These are phyloP conservation scores for Eupeodes corollae DNA, from an alignment of 1,140 invertebrate genomes.

Conservation along the genomic window DNA sequence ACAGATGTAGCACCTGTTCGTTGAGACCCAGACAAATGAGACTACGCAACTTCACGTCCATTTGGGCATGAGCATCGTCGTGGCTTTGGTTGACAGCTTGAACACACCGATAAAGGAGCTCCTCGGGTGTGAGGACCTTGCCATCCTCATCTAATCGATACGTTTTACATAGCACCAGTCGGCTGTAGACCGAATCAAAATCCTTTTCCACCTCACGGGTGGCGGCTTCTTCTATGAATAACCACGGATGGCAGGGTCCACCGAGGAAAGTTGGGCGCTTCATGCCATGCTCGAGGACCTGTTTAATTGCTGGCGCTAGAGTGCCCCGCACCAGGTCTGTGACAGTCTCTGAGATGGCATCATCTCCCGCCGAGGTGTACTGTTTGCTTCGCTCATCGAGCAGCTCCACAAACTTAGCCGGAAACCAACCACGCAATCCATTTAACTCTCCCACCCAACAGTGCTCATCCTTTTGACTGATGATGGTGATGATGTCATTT, in stretches of 20 bases:
- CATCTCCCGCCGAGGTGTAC: constrained; percentile 94
- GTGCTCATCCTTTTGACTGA: constrained; percentile 97
- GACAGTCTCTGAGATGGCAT: constrained; percentile 89
- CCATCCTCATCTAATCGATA: constrained; percentile 98
- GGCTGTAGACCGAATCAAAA: constrained; percentile 94
- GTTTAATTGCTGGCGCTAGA: constrained; percentile 86
- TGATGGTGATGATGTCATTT: constrained; percentile 96
- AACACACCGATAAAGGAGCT: constrained; percentile 90
- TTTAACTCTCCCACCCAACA: constrained; percentile 99
- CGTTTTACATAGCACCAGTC: constrained; percentile 94
- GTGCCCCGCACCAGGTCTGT: constrained; percentile 92
- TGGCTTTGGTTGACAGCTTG: constrained; percentile 92
- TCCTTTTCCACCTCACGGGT: constrained; percentile 93
- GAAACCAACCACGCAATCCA: constrained; percentile 97
- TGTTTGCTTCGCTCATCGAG: constrained; percentile 94
- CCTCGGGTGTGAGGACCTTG: constrained; percentile 96
- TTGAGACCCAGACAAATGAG: constrained; percentile 92
- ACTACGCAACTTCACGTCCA: constrained; percentile 89
- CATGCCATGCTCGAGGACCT: constrained; percentile 93
- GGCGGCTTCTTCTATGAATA: constrained; percentile 96
- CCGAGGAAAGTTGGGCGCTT: constrained; percentile 75
- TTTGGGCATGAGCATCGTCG: constrained; percentile 89
- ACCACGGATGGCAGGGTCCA: constrained; percentile 93
- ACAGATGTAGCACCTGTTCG: constrained; percentile 91
- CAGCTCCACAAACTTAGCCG: constrained; percentile 94